phyloP scores from a whole-genome alignment of 2,888 invertebrate species.

The Sesia bembeciformis region DNA sequence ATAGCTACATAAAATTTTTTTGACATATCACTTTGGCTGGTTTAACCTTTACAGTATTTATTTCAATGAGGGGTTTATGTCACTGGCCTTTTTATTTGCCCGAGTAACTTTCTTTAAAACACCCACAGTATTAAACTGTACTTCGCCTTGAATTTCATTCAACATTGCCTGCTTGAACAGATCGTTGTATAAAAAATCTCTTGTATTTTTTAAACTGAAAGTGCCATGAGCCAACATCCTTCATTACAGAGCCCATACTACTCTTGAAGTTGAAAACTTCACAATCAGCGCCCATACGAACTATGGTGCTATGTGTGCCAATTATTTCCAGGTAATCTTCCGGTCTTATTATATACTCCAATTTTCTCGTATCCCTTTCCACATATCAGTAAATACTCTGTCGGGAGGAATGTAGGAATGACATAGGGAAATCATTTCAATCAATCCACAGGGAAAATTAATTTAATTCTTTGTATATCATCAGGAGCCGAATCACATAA shows the following conservation, averaged over 20 bases:
- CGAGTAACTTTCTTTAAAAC: no score
- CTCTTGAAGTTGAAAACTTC: background rate
- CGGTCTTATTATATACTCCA: constrained; percentile 10
- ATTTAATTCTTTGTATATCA: constrained; percentile 11
- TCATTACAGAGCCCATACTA: background rate
- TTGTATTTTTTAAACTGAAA: no score
- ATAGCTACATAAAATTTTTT: background rate
- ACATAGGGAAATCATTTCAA: no score
- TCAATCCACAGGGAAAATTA: constrained; percentile 18
- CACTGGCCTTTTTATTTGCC: background rate
- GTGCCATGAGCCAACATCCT: background rate
- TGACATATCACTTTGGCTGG: background rate
- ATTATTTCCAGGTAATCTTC: constrained; percentile 15
- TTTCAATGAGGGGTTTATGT: background rate
- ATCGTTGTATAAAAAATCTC: background rate
- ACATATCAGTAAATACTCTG: constrained; percentile 16
- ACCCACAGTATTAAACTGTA: no score
- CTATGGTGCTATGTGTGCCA: constrained; percentile 8
- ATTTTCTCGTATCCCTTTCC: constrained; percentile 15
- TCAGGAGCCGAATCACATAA: constrained; percentile 11
- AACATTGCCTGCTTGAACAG: background rate
- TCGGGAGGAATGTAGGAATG: constrained; percentile 20
- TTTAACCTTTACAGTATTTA: background rate
- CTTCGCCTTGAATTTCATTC: no score
- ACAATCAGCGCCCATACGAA: constrained; percentile 1